Conservation (phyloP, 1,140 invertebrate species). For the Drosophila lowei region DNA sequence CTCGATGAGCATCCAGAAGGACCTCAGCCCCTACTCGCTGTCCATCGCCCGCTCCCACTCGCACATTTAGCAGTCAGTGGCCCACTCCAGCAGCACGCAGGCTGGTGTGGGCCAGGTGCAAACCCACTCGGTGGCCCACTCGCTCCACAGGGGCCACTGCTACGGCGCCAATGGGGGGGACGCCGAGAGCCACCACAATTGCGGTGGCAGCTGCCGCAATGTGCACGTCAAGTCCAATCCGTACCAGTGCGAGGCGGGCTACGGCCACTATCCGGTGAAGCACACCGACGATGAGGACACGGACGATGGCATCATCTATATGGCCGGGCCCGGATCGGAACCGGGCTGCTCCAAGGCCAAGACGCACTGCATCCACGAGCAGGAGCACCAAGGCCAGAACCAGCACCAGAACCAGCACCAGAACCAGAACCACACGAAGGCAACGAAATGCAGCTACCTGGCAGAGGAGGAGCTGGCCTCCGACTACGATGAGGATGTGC, state of each 20-base stretch:
- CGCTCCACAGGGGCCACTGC: slow-evolving; percentile 72
- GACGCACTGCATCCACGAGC: slow-evolving; percentile 57
- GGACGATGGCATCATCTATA: slow-evolving; percentile 76
- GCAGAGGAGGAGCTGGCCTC: slow-evolving; percentile 71
- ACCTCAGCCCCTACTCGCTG: slow-evolving; percentile 89
- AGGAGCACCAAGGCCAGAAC: slow-evolving; percentile 7
- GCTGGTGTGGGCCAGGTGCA: slow-evolving; percentile 68
- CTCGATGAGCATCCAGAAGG: slow-evolving; percentile 87
- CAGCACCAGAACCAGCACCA: not conserved
- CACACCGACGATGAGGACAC: slow-evolving; percentile 69
- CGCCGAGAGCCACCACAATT: slow-evolving; percentile 77
- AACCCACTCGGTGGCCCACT: slow-evolving; percentile 40
- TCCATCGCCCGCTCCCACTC: slow-evolving; percentile 89
- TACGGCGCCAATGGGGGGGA: slow-evolving; percentile 76
- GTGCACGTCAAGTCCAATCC: slow-evolving; percentile 79
- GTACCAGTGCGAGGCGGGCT: slow-evolving; percentile 76
- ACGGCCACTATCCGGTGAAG: slow-evolving; percentile 67
- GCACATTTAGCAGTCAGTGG: slow-evolving; percentile 86
- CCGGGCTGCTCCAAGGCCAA: slow-evolving; percentile 40
- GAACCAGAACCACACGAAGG: slow-evolving; percentile 5
- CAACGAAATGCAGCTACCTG: slow-evolving; percentile 59
- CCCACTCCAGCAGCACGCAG: slow-evolving; percentile 68
- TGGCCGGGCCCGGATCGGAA: slow-evolving; percentile 34
- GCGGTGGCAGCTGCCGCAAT: slow-evolving; percentile 76
- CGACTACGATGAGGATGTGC: slow-evolving; percentile 79